Evolutionary conservation across 1,140 invertebrate genomes (phyloP).

Genomic region (Paramacrobiotus metropolitanus): DNA sequence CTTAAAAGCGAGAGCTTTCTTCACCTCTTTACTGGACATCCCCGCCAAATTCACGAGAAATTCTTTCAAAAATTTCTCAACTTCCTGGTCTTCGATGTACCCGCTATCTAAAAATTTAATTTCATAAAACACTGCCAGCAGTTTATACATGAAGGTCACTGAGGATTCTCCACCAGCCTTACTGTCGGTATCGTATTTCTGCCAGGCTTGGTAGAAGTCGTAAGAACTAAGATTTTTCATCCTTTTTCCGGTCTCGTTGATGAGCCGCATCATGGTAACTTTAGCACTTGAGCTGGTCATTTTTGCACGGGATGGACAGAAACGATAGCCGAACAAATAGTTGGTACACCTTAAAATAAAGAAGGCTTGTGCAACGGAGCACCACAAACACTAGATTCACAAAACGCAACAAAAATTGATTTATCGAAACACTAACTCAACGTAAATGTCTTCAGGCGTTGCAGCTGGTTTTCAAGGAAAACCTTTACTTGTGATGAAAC

Average conservation of each 20-base stretch:
- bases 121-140: no score
- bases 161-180: no score
- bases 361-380: background rate
- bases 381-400: background rate
- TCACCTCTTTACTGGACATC: background rate
- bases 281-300: background rate
- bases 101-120: background rate
- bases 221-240: background rate
- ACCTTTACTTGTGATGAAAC: background rate
- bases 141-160: no score
- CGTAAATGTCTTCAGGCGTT: no score
- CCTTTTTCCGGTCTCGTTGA: background rate
- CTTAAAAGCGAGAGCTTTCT: no score
- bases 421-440: background rate
- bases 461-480: background rate
- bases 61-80: slow-evolving; percentile 73
- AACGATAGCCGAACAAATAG: no score
- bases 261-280: background rate
- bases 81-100: slow-evolving; percentile 65
- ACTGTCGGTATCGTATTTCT: background rate
- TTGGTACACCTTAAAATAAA: no score
- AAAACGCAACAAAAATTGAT: background rate
- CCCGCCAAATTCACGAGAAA: slow-evolving; percentile 27
- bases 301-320: no score
- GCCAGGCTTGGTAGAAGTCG: background rate